A percentile compares a stretch with the other conserved stretches of the same genome.
Evolutionary conservation across 2,113 vertebrate species (phyloP).

Genomic region (Phaethornis superciliosus): DNA sequence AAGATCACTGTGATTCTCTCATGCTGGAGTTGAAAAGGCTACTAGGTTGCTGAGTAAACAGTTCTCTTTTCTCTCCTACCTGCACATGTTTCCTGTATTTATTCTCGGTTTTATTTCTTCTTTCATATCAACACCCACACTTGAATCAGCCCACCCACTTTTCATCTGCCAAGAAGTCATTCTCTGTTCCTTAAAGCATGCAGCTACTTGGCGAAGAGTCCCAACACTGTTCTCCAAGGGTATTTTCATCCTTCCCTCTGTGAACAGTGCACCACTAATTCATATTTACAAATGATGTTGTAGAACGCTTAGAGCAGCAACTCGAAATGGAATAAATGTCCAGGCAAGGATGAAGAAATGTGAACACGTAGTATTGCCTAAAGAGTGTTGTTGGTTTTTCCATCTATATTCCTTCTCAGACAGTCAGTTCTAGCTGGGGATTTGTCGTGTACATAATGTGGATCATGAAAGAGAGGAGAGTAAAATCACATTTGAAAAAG

Average conservation of each 20-base stretch:
- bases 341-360: neutral
- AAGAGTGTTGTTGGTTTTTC: neutral
- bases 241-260: neutral
- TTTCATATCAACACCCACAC: slow-evolving; percentile 30
- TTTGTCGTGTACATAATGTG: neutral
- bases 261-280: neutral
- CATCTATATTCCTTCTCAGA: neutral
- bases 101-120: slow-evolving; percentile 49
- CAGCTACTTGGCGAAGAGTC: slow-evolving; percentile 17
- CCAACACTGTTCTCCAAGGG: neutral
- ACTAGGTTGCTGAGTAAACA: slow-evolving; percentile 23
- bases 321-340: neutral
- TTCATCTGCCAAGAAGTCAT: slow-evolving; percentile 48
- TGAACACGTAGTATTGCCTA: neutral
- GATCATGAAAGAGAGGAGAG: neutral
- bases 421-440: neutral
- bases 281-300: slow-evolving; percentile 34
- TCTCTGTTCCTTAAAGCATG: neutral
- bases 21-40: neutral
- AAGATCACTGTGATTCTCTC: neutral
- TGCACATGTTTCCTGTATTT: slow-evolving; percentile 49
- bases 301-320: slow-evolving; percentile 11
- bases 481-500: neutral
- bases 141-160: slow-evolving; percentile 55
- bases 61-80: neutral